Percentiles rank a stretch among this genome's conserved stretches.
Evolutionary conservation across 2,113 vertebrate species (phyloP).

Genomic region (Amphilophus citrinellus): DNA sequence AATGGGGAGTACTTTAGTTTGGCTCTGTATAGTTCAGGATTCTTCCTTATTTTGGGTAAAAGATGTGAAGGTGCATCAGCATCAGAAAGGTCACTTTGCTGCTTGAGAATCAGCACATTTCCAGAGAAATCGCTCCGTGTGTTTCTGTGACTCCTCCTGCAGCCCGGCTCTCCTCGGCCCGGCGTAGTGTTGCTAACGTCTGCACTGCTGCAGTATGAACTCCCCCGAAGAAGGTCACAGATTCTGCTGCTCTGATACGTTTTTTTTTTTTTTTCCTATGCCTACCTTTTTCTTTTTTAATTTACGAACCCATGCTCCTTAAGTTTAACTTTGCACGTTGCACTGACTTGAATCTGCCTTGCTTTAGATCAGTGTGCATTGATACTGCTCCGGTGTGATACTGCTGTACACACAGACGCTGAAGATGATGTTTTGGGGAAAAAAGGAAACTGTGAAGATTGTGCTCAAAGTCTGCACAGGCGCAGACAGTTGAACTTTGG

Average conservation of each 20-base stretch:
- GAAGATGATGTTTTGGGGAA: not conserved
- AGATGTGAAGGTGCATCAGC: not conserved
- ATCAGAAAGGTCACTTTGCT: not conserved
- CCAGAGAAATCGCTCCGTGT: fast-evolving
- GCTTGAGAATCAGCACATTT: conserved; percentile 3
- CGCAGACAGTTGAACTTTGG: not conserved
- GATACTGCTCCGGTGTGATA: not conserved
- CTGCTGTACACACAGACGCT: not conserved
- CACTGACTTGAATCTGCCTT: conserved; percentile 65
- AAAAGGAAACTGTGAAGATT: conserved; percentile 11
- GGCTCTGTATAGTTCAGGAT: not conserved
- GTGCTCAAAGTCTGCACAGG: not conserved
- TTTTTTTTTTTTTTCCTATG: not conserved
- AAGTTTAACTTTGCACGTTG: conserved; percentile 66
- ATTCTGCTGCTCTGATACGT: conserved; percentile 37
- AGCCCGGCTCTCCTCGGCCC: not conserved
- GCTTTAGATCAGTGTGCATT: conserved; percentile 38
- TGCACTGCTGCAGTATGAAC: not conserved
- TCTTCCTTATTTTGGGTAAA: not conserved
- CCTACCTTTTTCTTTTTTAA: conserved; percentile 20
- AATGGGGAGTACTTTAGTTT: not conserved
- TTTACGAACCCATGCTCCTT: conserved; percentile 58
- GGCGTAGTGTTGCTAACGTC: not conserved
- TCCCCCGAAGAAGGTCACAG: not conserved
- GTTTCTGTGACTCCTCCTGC: not conserved